Base-by-base conservation (phyloP, 2,113 vertebrate genomes). In the Ctenomys sociabilis region DNA sequence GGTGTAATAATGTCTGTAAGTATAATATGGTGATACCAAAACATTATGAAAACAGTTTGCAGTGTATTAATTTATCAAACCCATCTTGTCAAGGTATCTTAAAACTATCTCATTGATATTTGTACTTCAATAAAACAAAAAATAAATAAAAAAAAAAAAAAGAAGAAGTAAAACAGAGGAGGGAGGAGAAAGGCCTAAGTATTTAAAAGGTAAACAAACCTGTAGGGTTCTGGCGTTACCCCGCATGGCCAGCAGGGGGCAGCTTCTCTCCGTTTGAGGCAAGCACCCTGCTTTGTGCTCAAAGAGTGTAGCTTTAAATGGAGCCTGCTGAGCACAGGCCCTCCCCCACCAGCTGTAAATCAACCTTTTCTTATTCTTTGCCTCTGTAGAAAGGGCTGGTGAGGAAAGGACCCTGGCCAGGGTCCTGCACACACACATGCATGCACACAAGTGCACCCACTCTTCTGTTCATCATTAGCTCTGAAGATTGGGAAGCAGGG, bases 231-330 rank as follows among this genome's bases (percentile, higher is more conserved):
- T 63, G 64, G 81, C 14, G 1, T 94, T 98, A 77, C 80, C 59
- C 35, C 10, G 30, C 43, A 17, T 64, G 90, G 92, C 97, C 98
- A 92, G 98, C 87, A 98, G 98, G 98, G 98, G 98, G 98, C 98
- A 97, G 97, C 97, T 95, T 96, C 97, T 5, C 95, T 98, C 96
- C 73, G 97, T 68, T 52, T 28, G 75, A 98, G 97, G 64, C 94
- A 6, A 80, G 54, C 13, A 80, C 9, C 19, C 32, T 1, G 49
- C 54, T 1, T 5, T 0, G n/a, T 94, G 66, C 32, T 80, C 14
- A 0, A 54, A 30, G 43, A 54, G 81, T 0, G 8, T 72, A 3
- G 54, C 16, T 72, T 95, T 95, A 11, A 66, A 73, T 63, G 82
- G 14, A 84, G 70, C 63, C 17, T 22, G 70, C 26, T 17, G 5